These are phyloP conservation scores for Vultur gryphus DNA, from an alignment of 2,797 vertebrate genomes.

Conservation along the genomic window DNA sequence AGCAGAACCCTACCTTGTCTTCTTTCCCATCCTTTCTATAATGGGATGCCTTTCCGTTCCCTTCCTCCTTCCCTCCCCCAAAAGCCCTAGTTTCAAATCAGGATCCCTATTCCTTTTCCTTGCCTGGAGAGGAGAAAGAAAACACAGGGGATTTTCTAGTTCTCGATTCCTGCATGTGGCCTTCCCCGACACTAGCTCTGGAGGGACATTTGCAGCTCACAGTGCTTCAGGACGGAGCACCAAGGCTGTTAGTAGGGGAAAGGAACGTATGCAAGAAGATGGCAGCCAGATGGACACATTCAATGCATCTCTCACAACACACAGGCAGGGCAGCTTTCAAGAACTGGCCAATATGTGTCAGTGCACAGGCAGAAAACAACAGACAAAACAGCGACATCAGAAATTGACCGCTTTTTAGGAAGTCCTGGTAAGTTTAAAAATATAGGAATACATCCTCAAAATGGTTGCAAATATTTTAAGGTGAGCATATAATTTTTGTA, in stretches of 20 bases:
- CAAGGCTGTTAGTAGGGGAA: neutral
- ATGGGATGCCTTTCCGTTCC: neutral
- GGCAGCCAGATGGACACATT: neutral
- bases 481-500: neutral
- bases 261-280: neutral
- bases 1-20: neutral
- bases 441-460: neutral
- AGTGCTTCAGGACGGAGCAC: neutral
- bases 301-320: neutral
- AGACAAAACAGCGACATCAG: neutral
- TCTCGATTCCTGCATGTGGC: neutral
- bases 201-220: neutral
- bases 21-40: neutral
- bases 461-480: neutral
- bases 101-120: neutral
- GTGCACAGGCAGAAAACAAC: neutral
- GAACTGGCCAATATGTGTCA: neutral
- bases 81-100: neutral
- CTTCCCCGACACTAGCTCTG: rapidly evolving
- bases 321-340: neutral
- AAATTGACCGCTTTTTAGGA: neutral
- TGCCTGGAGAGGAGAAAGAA: neutral
- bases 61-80: neutral
- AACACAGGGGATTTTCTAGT: neutral
- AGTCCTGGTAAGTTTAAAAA: neutral